Evolutionary conservation across 2,888 invertebrate species (phyloP), one percentile per base, ranked within the genome.

Genomic region (Drosophila percnosoma): DNA sequence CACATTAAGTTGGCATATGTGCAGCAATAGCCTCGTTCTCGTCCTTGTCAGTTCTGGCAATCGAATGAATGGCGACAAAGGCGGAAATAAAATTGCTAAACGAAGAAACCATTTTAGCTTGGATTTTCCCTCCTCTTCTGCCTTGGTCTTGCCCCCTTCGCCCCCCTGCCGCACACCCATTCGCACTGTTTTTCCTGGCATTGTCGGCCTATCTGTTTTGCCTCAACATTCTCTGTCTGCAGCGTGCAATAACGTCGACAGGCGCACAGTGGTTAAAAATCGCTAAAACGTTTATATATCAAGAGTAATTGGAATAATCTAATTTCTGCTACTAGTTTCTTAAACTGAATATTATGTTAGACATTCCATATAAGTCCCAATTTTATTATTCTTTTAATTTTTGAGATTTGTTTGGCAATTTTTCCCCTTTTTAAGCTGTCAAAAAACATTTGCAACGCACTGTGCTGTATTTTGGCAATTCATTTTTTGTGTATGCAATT

Each of bases 31-130:
- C 51, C 66, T 59, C 38, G 27, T 53, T 1, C 48, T 29, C 49
- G 42, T 64, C 55, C 68, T 68, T 73, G 76, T 82, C 60, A 57
- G 52, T 45, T 64, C 73, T 87, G 76, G 87, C 80, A 89, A 82
- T 87, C 80, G 89, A 87, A 82, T 78, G 73, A 80, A 86, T 80
- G 77, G 85, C 89, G 87, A 85, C 89, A 85, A 87, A 89, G 87
- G 77, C 84, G 85, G 87, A 85, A 85, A 86, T 89, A 82, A 89
- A 86, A 86, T 82, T 84, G 82, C 85, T 87, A 82, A 87, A 72
- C 82, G 89, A 84, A 82, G 64, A 80, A 83, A 66, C 65, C 78
- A 83, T 78, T 88, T 78, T 68, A 55, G 49, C 64, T 55, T 66
- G 29, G 75, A 52, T 64, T 66, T 42, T 45, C 51, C 27, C 15